Conservation (phyloP, 35 echinoderm and acorn worm genomes). For the Acanthaster planci region DNA sequence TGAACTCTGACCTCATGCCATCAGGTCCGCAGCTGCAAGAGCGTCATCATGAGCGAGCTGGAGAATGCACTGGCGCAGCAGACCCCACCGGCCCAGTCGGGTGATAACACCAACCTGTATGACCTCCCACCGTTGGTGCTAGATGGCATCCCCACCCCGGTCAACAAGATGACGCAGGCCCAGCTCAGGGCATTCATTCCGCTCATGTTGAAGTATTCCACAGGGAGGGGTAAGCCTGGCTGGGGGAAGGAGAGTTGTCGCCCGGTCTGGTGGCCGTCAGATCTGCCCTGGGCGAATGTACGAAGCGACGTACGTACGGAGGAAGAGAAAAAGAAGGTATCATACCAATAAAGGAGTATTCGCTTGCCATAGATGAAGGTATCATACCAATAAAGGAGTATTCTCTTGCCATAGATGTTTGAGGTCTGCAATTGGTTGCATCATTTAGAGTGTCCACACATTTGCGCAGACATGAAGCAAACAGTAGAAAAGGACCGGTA, state of each 20-base stretch:
- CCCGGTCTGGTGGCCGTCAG: conserved; percentile 98
- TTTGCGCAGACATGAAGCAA: too few relatives aligned
- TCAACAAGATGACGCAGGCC: conserved; percentile 97
- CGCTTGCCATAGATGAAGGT: too few relatives aligned
- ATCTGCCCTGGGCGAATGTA: conserved; percentile 99
- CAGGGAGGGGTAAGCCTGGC: conserved; percentile 91
- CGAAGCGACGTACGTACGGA: conserved; percentile 93
- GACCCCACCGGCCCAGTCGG: conserved; percentile 52
- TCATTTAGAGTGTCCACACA: too few relatives aligned
- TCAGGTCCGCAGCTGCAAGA: conserved; percentile 81
- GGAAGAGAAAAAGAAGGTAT: conserved; percentile 88
- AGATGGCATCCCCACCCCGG: conserved; percentile 88
- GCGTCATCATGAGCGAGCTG: conserved; percentile 72
- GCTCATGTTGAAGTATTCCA: conserved; percentile 98
- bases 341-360: too few relatives aligned
- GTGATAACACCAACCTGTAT: conserved; percentile 73
- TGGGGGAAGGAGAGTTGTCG: conserved; percentile 98
- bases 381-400: too few relatives aligned
- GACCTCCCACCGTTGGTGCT: conserved; percentile 87
- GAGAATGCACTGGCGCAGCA: conserved; percentile 84
- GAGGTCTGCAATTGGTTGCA: too few relatives aligned
- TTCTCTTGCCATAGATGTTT: too few relatives aligned
- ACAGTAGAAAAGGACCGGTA: too few relatives aligned
- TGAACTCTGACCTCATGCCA: neutral
- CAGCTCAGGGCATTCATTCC: conserved; percentile 92